Percentiles rank a stretch among this genome's conserved stretches.
These are phyloP conservation scores for Formica exsecta DNA, from an alignment of 1,140 invertebrate genomes.

Conservation along the genomic window DNA sequence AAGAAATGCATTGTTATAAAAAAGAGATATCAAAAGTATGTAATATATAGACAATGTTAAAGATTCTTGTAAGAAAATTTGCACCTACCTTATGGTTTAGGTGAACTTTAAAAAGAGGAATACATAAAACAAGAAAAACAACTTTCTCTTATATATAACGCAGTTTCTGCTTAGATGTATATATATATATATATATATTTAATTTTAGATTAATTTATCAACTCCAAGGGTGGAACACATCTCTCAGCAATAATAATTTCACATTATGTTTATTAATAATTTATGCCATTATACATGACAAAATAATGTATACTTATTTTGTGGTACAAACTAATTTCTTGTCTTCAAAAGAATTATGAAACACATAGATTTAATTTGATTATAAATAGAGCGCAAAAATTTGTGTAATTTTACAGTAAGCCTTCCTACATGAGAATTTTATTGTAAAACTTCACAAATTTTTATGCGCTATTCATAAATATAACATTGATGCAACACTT, in stretches of 20 bases:
- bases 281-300: constrained; percentile 35
- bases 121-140: constrained; percentile 68
- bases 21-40: constrained; percentile 62
- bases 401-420: not conserved
- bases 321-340: constrained; percentile 23
- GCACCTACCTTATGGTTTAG: constrained; percentile 82
- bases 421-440: not conserved
- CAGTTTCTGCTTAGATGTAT: constrained; percentile 66
- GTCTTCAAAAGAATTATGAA: constrained; percentile 34
- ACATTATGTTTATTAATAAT: constrained; percentile 46
- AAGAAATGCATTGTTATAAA: constrained; percentile 85
- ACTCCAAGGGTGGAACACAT: constrained; percentile 83
- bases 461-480: constrained; percentile 37
- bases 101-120: constrained; percentile 71
- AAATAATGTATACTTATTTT: constrained; percentile 48
- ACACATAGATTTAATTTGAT: constrained; percentile 28
- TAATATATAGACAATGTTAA: constrained; percentile 71
- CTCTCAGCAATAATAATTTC: constrained; percentile 71
- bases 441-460: not conserved
- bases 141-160: constrained; percentile 60
- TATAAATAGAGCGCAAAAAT: constrained; percentile 25
- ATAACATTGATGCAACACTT: constrained; percentile 5
- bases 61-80: constrained; percentile 77
- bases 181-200: constrained; percentile 55
- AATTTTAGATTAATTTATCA: constrained; percentile 73